Percentiles rank a stretch among this genome's conserved stretches.
Conservation (phyloP, 37 sponge, comb jelly and placozoan species). For the Chondrilla cf. caribensis region DNA sequence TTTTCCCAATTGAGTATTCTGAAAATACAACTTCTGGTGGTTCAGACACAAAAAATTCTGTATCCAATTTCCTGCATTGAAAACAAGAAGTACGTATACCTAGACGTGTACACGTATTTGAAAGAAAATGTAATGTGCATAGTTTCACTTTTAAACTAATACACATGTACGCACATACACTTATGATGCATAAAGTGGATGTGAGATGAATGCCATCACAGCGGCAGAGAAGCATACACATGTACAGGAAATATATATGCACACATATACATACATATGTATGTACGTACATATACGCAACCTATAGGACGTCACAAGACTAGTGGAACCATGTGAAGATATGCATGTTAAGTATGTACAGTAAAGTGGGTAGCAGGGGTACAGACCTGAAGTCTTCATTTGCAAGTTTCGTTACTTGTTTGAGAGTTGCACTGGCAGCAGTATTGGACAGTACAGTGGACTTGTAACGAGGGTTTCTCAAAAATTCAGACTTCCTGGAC, state of each 20-base stretch:
- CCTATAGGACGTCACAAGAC: too few relatives aligned
- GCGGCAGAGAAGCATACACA: not conserved
- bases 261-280: not conserved
- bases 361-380: too few relatives aligned
- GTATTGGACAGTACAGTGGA: slow-evolving; percentile 26
- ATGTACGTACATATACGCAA: not conserved
- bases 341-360: too few relatives aligned
- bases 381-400: too few relatives aligned
- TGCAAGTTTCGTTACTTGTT: not conserved
- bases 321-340: too few relatives aligned
- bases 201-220: too few relatives aligned
- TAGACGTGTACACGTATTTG: too few relatives aligned
- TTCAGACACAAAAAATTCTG: slow-evolving; percentile 45
- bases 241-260: not conserved
- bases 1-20: slow-evolving; percentile 48
- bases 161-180: too few relatives aligned
- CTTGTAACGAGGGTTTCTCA: slow-evolving; percentile 34
- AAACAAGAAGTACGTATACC: too few relatives aligned
- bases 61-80: not conserved
- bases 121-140: too few relatives aligned
- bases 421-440: slow-evolving; percentile 44
- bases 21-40: slow-evolving; percentile 60
- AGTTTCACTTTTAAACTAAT: too few relatives aligned
- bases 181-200: too few relatives aligned
- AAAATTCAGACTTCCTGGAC: slow-evolving; percentile 8